Percentiles rank a stretch among this genome's conserved stretches.
Evolutionary conservation across 2,113 vertebrate species (phyloP).

Genomic region (Callopanchax toddi): DNA sequence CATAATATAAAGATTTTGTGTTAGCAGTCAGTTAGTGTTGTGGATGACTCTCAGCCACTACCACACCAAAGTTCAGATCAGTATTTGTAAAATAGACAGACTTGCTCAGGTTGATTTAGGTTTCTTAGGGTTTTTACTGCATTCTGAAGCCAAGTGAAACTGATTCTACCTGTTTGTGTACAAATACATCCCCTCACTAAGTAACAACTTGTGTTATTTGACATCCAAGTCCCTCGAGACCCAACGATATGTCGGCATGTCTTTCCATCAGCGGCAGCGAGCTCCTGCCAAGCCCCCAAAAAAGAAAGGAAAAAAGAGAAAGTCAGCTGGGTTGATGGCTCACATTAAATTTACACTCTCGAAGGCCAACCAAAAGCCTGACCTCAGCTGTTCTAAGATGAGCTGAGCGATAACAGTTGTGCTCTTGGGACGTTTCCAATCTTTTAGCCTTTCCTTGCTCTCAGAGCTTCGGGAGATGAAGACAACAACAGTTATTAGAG

Average conservation of each 20-base stretch:
- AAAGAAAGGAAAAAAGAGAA: slow-evolving; percentile 12
- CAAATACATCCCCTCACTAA: slow-evolving; percentile 11
- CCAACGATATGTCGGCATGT: slow-evolving; percentile 31
- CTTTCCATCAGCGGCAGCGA: slow-evolving; percentile 37
- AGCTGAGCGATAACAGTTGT: slow-evolving; percentile 37
- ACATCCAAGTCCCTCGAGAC: slow-evolving; percentile 39
- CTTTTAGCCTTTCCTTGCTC: slow-evolving; percentile 47
- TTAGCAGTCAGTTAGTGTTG: too few species aligned
- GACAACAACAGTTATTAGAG: not conserved
- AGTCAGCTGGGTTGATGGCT: slow-evolving; percentile 32
- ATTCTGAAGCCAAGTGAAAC: slow-evolving; percentile 3
- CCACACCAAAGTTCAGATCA: too few species aligned
- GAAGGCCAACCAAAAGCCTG: slow-evolving; percentile 41
- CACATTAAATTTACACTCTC: slow-evolving; percentile 38
- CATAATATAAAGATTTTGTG: too few species aligned
- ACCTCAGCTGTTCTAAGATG: slow-evolving; percentile 53
- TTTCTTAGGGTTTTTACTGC: not conserved
- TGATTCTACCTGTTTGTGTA: slow-evolving; percentile 7
- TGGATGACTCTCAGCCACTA: too few species aligned
- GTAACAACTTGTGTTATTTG: slow-evolving; percentile 31
- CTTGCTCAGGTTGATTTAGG: too few species aligned
- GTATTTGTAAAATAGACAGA: too few species aligned
- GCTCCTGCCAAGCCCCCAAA: slow-evolving; percentile 35
- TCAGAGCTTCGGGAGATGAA: slow-evolving; percentile 22
- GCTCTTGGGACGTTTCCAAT: slow-evolving; percentile 40